These are phyloP conservation scores for Pollenia amentaria DNA, from an alignment of 2,888 invertebrate genomes.

Conservation along the genomic window DNA sequence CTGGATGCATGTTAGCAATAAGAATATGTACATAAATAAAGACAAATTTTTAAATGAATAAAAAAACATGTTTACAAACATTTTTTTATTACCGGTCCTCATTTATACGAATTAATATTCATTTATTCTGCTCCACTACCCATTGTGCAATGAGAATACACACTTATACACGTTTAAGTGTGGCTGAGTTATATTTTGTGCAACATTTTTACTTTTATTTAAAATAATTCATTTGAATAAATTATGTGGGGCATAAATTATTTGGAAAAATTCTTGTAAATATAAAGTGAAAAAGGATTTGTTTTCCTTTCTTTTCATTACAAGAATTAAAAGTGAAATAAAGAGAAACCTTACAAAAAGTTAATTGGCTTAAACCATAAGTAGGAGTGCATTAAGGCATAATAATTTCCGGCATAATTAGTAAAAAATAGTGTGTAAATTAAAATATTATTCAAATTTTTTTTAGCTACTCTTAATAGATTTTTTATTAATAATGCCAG, in stretches of 20 bases:
- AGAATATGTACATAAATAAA: no score
- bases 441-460: constrained; percentile 4
- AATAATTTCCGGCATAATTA: constrained; percentile 41
- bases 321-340: constrained; percentile 11
- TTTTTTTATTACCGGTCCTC: no score
- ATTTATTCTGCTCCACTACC: no score
- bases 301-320: constrained; percentile 1
- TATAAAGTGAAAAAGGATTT: not conserved
- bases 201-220: no score
- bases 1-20: no score
- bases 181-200: no score
- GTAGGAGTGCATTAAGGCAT: constrained; percentile 26
- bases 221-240: constrained; percentile 19
- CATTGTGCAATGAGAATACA: no score
- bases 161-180: no score
- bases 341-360: constrained; percentile 34
- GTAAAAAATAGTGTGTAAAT: constrained; percentile 1
- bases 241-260: constrained; percentile 38
- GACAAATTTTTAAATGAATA: no score
- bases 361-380: constrained; percentile 43
- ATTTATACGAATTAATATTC: no score
- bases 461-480: not conserved
- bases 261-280: constrained; percentile 13
- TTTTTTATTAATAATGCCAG: not conserved
- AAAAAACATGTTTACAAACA: no score